Percentiles rank a stretch among this genome's conserved stretches.
Conservation (phyloP, 2,797 vertebrate species). For the Enteromius fasciolatus region DNA sequence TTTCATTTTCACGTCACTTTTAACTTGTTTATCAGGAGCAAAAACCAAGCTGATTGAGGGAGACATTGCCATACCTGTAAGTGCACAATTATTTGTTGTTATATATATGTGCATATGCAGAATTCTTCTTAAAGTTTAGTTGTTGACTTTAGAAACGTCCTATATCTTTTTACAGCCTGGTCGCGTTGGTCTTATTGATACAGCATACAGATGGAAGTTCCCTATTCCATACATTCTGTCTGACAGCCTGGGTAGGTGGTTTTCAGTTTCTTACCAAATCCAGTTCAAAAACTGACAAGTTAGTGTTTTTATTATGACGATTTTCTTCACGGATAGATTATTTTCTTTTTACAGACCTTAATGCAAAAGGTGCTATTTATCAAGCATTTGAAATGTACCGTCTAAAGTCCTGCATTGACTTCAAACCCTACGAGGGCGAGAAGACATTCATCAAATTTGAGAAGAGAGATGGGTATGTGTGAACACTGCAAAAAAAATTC, state of each 20-base stretch:
- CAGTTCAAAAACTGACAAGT: not conserved
- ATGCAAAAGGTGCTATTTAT: slow-evolving; percentile 87
- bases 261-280: not conserved
- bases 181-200: slow-evolving; percentile 79
- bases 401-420: slow-evolving; percentile 91
- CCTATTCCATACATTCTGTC: slow-evolving; percentile 91
- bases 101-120: not conserved
- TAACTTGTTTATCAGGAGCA: slow-evolving; percentile 64
- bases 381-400: slow-evolving; percentile 91
- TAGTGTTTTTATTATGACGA: not conserved
- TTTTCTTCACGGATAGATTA: not conserved
- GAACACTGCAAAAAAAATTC: not conserved
- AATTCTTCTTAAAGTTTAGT: slow-evolving; percentile 20
- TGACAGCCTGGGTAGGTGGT: slow-evolving; percentile 84
- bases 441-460: slow-evolving; percentile 84
- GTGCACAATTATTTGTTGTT: slow-evolving; percentile 25
- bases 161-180: slow-evolving; percentile 61
- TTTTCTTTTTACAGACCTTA: slow-evolving; percentile 69
- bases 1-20: not conserved
- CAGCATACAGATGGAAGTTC: slow-evolving; percentile 82
- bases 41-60: slow-evolving; percentile 73
- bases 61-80: slow-evolving; percentile 74
- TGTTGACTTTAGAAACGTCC: not conserved
- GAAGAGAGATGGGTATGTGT: slow-evolving; percentile 82
- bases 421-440: slow-evolving; percentile 93